Percentiles rank a stretch among this genome's conserved stretches.
These are phyloP conservation scores for Molorchus minor DNA, from an alignment of 2,888 invertebrate genomes.

Conservation along the genomic window DNA sequence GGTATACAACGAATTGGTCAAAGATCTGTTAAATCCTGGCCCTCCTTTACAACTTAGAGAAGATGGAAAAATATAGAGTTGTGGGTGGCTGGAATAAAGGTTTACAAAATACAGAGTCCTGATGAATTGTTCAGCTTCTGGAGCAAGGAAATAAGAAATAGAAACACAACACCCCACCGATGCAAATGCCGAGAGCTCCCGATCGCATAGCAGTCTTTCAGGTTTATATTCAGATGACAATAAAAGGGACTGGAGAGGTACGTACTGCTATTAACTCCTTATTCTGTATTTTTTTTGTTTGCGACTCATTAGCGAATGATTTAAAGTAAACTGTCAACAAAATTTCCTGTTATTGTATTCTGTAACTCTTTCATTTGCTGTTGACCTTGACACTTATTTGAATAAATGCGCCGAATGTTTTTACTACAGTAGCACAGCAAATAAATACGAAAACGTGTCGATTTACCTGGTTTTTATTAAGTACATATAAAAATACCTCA, in stretches of 20 bases:
- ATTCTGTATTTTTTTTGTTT: neutral
- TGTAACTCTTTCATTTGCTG: too few species aligned
- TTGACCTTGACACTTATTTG: too few species aligned
- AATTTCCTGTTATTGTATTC: too few species aligned
- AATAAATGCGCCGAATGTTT: too few species aligned
- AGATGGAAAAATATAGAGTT: too few species aligned
- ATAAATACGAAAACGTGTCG: too few species aligned
- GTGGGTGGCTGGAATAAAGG: slow-evolving; percentile 82
- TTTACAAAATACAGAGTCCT: slow-evolving; percentile 78
- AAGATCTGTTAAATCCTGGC: slow-evolving; percentile 81
- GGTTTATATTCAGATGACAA: slow-evolving; percentile 76
- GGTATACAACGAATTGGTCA: slow-evolving; percentile 88
- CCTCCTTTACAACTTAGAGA: slow-evolving; percentile 82
- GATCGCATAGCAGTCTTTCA: slow-evolving; percentile 97
- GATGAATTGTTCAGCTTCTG: slow-evolving; percentile 80
- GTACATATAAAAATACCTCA: too few species aligned
- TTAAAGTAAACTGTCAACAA: too few species aligned
- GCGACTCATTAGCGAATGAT: too few species aligned
- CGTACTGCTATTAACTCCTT: slow-evolving; percentile 43
- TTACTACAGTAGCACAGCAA: too few species aligned
- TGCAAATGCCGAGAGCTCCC: slow-evolving; percentile 92
- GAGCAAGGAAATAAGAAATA: slow-evolving; percentile 83
- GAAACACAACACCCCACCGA: slow-evolving; percentile 94
- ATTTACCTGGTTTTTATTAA: too few species aligned
- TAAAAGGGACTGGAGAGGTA: slow-evolving; percentile 49